Percentiles rank a stretch among this genome's conserved stretches.
Evolutionary conservation across 2,888 invertebrate species (phyloP).

Genomic region (Epiblema foenella): DNA sequence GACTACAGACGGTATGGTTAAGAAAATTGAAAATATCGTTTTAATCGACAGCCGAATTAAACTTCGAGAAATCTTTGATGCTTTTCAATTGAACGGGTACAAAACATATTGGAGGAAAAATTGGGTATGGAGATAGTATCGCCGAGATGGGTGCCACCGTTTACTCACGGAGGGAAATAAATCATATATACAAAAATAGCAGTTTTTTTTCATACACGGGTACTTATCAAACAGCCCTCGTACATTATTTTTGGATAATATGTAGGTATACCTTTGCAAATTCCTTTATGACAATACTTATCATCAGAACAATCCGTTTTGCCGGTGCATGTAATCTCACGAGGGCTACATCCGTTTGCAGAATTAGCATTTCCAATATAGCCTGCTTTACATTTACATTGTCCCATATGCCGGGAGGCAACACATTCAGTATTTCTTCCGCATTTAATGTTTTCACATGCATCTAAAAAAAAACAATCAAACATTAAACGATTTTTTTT

Average conservation of each 20-base stretch:
- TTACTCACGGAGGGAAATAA: too few relatives aligned
- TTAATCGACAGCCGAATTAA: too few relatives aligned
- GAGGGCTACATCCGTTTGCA: conserved; percentile 90
- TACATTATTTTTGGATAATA: not conserved
- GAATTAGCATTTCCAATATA: conserved; percentile 91
- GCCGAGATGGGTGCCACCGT: too few relatives aligned
- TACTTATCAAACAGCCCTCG: too few relatives aligned
- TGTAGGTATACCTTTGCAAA: conserved; percentile 92
- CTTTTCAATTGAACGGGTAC: too few relatives aligned
- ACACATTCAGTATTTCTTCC: conserved; percentile 94
- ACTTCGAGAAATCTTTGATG: too few relatives aligned
- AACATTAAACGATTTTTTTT: not conserved
- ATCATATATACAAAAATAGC: too few relatives aligned
- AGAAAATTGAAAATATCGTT: too few relatives aligned
- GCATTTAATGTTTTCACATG: conserved; percentile 91
- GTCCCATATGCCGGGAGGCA: conserved; percentile 89
- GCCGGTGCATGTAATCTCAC: conserved; percentile 88
- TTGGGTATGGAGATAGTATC: too few relatives aligned
- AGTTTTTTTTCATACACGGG: too few relatives aligned
- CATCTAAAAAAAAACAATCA: conserved; percentile 79
- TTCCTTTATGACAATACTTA: conserved; percentile 91
- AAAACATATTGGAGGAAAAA: too few relatives aligned
- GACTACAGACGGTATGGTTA: too few relatives aligned
- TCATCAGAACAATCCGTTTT: conserved; percentile 90
- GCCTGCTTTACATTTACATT: conserved; percentile 91